phyloP scores from a whole-genome alignment of 2,797 vertebrate species.

The Pipistrellus kuhlii region DNA sequence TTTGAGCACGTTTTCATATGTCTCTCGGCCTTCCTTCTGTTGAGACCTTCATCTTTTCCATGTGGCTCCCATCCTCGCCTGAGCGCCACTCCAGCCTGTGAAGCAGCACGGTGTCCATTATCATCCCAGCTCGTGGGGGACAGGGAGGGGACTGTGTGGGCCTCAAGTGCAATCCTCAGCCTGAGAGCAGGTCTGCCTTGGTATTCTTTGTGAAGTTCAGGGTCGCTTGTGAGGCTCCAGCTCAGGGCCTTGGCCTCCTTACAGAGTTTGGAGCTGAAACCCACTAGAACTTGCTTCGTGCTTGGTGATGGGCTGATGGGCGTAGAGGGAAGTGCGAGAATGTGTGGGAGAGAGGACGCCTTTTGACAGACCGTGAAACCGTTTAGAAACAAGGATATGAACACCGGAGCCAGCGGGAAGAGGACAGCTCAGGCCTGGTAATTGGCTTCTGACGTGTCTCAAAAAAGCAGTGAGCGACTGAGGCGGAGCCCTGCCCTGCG shows the following conservation, averaged over 20 bases:
- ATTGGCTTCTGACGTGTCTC: neutral
- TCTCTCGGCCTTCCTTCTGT: too few relatives aligned
- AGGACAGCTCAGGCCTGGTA: neutral
- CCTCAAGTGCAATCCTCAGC: neutral
- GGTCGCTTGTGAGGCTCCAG: neutral
- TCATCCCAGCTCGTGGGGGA: neutral
- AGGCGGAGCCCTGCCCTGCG: neutral
- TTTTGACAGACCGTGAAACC: neutral
- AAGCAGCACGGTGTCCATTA: neutral
- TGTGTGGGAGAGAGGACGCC: neutral
- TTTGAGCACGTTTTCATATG: too few relatives aligned
- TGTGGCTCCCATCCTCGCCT: fast-evolving
- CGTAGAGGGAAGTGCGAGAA: neutral
- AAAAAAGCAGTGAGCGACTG: neutral
- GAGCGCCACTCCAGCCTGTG: neutral
- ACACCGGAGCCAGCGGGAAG: neutral
- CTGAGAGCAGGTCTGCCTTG: neutral
- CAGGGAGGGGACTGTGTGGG: neutral
- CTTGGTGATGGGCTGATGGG: neutral
- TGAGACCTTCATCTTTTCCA: neutral
- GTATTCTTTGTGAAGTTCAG: neutral
- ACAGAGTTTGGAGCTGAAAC: neutral
- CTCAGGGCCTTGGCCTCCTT: neutral
- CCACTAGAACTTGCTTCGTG: neutral
- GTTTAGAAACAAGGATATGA: constrained; percentile 13